phyloP scores from a whole-genome alignment of 2,113 vertebrate genomes.

The Labeo catla region DNA sequence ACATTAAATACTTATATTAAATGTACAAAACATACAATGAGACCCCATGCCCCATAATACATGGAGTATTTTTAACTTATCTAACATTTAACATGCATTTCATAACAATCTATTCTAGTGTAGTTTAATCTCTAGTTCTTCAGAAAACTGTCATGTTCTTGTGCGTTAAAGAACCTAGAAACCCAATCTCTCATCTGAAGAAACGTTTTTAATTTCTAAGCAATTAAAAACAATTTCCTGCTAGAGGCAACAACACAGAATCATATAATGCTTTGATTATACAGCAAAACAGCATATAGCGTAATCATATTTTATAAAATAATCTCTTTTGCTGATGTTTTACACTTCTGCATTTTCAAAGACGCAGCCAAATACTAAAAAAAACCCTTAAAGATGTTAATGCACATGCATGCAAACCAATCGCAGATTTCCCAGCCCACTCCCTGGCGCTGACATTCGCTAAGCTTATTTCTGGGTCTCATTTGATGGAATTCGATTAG shows the following conservation, averaged over 20 bases:
- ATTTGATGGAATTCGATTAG: slow-evolving; percentile 13
- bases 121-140: background rate
- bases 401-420: background rate
- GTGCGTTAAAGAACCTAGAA: background rate
- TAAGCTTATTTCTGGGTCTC: background rate
- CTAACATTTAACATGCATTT: background rate
- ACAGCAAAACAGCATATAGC: background rate
- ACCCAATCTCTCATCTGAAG: too few species aligned
- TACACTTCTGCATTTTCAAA: background rate
- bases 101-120: background rate
- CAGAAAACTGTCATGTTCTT: background rate
- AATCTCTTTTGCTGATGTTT: slow-evolving; percentile 1
- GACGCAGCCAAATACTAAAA: background rate
- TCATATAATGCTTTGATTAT: background rate
- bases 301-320: background rate
- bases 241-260: too few species aligned
- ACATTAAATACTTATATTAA: too few species aligned
- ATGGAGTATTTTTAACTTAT: background rate
- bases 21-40: too few species aligned
- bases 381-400: background rate
- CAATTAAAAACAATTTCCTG: too few species aligned
- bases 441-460: slow-evolving; percentile 9
- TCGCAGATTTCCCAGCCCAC: background rate
- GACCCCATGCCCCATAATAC: background rate
- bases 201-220: too few species aligned